These are phyloP conservation scores for Periplaneta americana DNA, from an alignment of 1,140 invertebrate species.

Conservation along the genomic window DNA sequence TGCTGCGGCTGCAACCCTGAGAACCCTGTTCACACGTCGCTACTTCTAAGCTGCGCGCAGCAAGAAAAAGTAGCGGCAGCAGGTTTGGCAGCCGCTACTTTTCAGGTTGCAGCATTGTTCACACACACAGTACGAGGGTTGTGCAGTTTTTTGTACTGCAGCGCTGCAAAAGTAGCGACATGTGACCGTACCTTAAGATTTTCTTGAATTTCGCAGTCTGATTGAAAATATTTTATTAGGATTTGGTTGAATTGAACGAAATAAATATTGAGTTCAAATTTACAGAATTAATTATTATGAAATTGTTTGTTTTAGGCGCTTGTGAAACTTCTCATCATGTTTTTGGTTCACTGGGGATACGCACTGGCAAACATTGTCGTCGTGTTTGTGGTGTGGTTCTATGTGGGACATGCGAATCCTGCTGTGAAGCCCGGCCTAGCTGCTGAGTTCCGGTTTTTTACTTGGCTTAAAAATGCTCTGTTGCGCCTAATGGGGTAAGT, in stretches of 20 bases:
- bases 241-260: too few species aligned
- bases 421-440: constrained; percentile 88
- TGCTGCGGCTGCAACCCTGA: too few species aligned
- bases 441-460: constrained; percentile 80
- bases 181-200: too few species aligned
- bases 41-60: too few species aligned
- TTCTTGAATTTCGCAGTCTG: too few species aligned
- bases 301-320: constrained; percentile 61
- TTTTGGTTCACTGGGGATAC: constrained; percentile 89
- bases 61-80: too few species aligned
- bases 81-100: too few species aligned
- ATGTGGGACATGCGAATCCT: constrained; percentile 90
- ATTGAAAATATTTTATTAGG: neutral
- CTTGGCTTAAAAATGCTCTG: constrained; percentile 72
- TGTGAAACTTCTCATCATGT: constrained; percentile 86
- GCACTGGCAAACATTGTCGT: constrained; percentile 74
- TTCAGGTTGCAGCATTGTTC: too few species aligned
- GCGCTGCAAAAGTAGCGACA: too few species aligned
- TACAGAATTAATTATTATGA: neutral
- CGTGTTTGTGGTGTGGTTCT: constrained; percentile 83
- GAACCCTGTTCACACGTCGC: too few species aligned
- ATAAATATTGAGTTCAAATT: neutral
- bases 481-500: constrained; percentile 74
- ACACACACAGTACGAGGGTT: too few species aligned
- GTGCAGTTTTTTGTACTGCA: too few species aligned